Evolutionary conservation across 2,113 vertebrate genomes (phyloP).

Genomic region (Stegastes partitus): DNA sequence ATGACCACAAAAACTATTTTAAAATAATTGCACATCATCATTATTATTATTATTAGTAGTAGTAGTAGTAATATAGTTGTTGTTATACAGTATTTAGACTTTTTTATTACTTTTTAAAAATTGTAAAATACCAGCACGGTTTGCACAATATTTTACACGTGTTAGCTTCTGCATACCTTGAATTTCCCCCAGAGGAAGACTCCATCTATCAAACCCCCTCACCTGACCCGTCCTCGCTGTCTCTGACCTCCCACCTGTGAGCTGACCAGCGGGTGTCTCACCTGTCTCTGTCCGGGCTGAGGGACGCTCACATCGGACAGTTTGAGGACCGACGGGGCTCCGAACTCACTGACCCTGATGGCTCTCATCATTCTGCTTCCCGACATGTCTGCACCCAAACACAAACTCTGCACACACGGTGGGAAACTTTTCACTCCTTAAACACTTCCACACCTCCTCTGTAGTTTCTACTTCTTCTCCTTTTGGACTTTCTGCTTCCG

Average conservation of each 20-base stretch:
- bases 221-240: not conserved
- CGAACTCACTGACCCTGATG: slow-evolving; percentile 91
- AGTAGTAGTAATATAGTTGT: too few relatives aligned
- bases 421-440: too few relatives aligned
- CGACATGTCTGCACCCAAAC: slow-evolving; percentile 79
- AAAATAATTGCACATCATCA: too few relatives aligned
- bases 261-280: slow-evolving; percentile 53
- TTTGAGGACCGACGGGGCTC: slow-evolving; percentile 90
- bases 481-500: accelerated
- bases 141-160: too few relatives aligned
- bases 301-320: slow-evolving; percentile 87
- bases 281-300: slow-evolving; percentile 86
- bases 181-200: too few relatives aligned
- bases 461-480: not conserved
- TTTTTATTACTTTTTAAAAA: too few relatives aligned
- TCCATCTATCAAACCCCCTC: not conserved
- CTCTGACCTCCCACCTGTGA: not conserved
- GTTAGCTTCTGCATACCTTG: too few relatives aligned
- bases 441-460: too few relatives aligned
- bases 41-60: too few relatives aligned
- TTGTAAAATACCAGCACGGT: too few relatives aligned
- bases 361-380: slow-evolving; percentile 89
- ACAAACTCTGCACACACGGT: not conserved
- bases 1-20: too few relatives aligned
- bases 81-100: too few relatives aligned